Conservation (phyloP, 2,888 invertebrate species). For the Phragmatobia fuliginosa region DNA sequence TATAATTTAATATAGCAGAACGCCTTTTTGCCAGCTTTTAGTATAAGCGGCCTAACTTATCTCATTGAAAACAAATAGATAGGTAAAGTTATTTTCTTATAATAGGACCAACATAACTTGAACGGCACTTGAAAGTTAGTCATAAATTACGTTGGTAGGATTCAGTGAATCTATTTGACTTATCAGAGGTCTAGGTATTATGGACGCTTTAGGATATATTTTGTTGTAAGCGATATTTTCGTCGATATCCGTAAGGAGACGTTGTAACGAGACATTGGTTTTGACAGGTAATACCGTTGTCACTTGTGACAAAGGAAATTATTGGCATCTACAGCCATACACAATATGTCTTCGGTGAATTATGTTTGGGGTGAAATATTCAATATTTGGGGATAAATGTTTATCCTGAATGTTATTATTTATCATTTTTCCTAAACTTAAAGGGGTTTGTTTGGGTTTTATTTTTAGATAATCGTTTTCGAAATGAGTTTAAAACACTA, state of each 20-base stretch:
- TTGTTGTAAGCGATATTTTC: conserved; percentile 77
- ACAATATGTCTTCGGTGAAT: conserved; percentile 4
- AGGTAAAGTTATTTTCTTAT: conserved; percentile 56
- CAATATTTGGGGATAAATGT: neutral
- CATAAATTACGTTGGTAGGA: conserved; percentile 18
- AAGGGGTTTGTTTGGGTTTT: neutral
- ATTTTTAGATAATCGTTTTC: neutral
- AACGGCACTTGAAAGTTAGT: conserved; percentile 25
- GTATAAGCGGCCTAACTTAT: conserved; percentile 29
- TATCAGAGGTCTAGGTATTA: conserved; percentile 52
- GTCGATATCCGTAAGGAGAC: conserved; percentile 64
- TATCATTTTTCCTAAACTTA: neutral
- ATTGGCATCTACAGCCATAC: conserved; percentile 40
- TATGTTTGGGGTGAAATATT: conserved; percentile 1
- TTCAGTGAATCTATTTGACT: conserved; percentile 28
- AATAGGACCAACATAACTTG: conserved; percentile 62
- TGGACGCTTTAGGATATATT: conserved; percentile 68
- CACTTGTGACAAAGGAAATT: conserved; percentile 63
- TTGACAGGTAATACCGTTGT: conserved; percentile 77
- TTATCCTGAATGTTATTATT: neutral
- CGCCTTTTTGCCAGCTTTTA: conserved; percentile 21
- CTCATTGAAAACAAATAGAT: conserved; percentile 36
- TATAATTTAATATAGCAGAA: conserved; percentile 33
- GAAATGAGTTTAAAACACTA: neutral
- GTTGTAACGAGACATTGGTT: conserved; percentile 71